phyloP scores from a whole-genome alignment of 2,797 vertebrate genomes.

The Spinus olivaceus region DNA sequence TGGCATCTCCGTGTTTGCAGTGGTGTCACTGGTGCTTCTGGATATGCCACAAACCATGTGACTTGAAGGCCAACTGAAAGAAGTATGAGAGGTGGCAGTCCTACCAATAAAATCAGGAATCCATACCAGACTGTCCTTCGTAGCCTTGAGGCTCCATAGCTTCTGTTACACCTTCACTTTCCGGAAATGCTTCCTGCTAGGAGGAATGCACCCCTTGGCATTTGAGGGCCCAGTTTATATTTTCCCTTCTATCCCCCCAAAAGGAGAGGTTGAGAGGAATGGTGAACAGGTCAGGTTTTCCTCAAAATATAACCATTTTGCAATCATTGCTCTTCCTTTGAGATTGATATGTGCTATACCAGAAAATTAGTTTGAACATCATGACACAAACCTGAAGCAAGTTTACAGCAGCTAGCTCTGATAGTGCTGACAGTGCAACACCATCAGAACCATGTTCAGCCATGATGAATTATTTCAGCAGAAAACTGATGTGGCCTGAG shows the following conservation, averaged over 20 bases:
- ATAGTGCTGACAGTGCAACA: neutral
- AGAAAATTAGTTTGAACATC: neutral
- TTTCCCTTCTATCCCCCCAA: neutral
- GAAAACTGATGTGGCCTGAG: neutral
- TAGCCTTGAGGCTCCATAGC: neutral
- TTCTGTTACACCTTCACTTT: neutral
- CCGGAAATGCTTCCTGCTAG: neutral
- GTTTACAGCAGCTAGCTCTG: neutral
- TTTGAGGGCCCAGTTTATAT: neutral
- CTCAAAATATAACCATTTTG: neutral
- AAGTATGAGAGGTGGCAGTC: neutral
- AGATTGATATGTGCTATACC: neutral
- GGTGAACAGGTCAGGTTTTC: neutral
- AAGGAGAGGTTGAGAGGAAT: rapidly evolving
- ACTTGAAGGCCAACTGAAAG: neutral
- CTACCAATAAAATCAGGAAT: neutral
- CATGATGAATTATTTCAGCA: neutral
- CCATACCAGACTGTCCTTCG: neutral
- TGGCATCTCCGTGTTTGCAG: neutral
- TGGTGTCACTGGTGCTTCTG: rapidly evolving
- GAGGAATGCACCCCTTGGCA: neutral
- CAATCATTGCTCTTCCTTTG: neutral
- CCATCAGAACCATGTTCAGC: neutral
- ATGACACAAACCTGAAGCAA: neutral
- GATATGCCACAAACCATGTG: neutral